These are phyloP conservation scores for Zalophus californianus DNA, from an alignment of 2,797 vertebrate genomes.

Conservation along the genomic window DNA sequence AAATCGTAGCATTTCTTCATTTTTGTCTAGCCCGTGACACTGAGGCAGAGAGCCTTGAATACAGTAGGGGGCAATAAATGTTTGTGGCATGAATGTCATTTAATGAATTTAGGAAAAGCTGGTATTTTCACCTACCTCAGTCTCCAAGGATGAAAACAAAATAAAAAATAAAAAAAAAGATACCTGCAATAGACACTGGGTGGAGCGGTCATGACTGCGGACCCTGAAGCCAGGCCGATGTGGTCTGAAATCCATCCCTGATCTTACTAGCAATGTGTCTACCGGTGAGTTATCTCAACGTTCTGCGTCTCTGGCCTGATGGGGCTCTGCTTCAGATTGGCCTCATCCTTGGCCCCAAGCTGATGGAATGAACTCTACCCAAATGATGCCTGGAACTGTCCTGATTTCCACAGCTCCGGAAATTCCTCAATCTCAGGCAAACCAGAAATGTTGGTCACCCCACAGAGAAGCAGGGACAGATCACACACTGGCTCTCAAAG, in stretches of 20 bases:
- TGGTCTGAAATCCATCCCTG: not conserved
- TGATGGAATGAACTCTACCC: not conserved
- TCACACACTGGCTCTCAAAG: not conserved
- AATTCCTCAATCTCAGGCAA: not conserved
- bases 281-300: not conserved
- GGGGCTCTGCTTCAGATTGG: not conserved
- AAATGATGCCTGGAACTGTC: not conserved
- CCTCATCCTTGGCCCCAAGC: not conserved
- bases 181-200: not conserved
- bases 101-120: constrained; percentile 7
- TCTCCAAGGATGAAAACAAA: constrained; percentile 19
- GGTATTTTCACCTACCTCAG: not conserved
- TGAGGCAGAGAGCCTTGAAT: not conserved
- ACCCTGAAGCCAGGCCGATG: not conserved
- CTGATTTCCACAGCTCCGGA: not conserved
- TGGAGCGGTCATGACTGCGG: not conserved
- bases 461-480: not conserved
- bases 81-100: not conserved
- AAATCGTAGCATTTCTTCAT: constrained; percentile 11
- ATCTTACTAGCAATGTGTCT: not conserved
- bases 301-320: not conserved
- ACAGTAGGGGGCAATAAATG: not conserved
- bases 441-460: not conserved
- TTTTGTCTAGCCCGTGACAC: not conserved
- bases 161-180: not conserved